Conservation (phyloP, 2,113 vertebrate species). For the Haplochromis burtoni region DNA sequence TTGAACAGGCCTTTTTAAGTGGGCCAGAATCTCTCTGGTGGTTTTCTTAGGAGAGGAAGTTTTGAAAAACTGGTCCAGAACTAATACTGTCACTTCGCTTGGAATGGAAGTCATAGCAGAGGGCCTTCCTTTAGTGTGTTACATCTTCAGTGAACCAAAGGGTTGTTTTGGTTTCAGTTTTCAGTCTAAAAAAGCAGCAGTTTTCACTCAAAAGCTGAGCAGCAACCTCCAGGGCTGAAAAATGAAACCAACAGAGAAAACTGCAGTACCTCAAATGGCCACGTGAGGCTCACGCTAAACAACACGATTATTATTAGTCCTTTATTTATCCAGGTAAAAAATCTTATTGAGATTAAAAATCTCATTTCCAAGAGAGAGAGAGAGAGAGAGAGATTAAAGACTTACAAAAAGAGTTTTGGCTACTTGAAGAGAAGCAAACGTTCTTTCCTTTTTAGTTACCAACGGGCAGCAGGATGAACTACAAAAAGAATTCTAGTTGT, state of each 20-base stretch:
- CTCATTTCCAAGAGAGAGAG: too few relatives aligned
- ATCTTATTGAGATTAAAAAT: too few relatives aligned
- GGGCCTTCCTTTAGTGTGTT: background rate
- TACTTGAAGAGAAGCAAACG: background rate
- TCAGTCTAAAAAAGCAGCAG: background rate
- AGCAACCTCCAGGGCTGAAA: background rate
- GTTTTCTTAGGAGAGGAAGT: background rate
- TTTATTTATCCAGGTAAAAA: too few relatives aligned
- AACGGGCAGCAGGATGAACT: rapidly evolving
- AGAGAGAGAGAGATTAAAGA: background rate
- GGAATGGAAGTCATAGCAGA: background rate
- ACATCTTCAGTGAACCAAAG: background rate
- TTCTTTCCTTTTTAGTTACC: background rate
- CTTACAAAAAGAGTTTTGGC: background rate
- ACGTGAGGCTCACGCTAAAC: background rate
- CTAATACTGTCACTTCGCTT: background rate
- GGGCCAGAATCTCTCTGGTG: background rate
- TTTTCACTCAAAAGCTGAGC: background rate
- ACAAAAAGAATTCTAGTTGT: background rate
- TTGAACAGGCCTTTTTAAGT: background rate
- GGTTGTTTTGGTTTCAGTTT: background rate
- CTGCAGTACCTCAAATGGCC: background rate
- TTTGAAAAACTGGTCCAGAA: background rate
- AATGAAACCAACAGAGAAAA: background rate
- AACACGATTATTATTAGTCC: too few relatives aligned